phyloP scores from a whole-genome alignment of 2,113 vertebrate genomes.

The Gasterosteus aculeatus region DNA sequence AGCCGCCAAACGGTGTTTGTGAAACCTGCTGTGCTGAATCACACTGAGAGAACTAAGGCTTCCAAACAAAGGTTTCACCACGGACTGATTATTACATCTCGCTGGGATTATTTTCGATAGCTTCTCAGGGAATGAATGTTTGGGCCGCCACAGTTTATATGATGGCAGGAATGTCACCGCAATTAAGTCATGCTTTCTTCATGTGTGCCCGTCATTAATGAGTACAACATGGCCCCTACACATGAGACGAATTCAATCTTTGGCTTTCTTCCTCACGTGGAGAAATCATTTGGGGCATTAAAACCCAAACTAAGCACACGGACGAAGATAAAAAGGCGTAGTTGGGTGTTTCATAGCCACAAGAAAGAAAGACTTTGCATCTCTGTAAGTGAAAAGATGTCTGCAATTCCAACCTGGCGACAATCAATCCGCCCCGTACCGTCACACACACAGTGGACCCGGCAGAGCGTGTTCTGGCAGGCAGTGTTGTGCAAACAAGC shows the following conservation, averaged over 20 bases:
- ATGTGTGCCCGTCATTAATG: constrained; percentile 69
- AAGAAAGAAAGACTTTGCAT: not conserved
- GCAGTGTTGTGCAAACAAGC: constrained; percentile 68
- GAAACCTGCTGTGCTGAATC: constrained; percentile 39
- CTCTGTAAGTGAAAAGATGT: not conserved
- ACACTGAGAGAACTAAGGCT: constrained; percentile 19
- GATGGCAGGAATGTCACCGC: constrained; percentile 54
- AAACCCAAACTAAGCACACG: not conserved
- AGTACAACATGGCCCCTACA: constrained; percentile 50
- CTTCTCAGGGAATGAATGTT: constrained; percentile 46
- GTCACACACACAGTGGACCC: constrained; percentile 26
- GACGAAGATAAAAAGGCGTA: not conserved
- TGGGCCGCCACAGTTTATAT: constrained; percentile 42
- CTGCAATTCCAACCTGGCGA: constrained; percentile 23
- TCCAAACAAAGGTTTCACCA: constrained; percentile 53
- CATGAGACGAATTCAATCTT: constrained; percentile 43
- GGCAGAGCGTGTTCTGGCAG: constrained; percentile 60
- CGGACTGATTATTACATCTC: constrained; percentile 42
- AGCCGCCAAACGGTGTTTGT: constrained; percentile 45
- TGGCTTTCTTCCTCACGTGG: constrained; percentile 23
- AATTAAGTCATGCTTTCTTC: constrained; percentile 60
- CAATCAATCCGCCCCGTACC: constrained; percentile 21
- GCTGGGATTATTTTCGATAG: constrained; percentile 16
- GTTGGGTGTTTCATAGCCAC: not conserved
- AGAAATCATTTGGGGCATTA: constrained; percentile 32